Conservation (phyloP, 2,113 vertebrate genomes). For the Antennarius striatus region DNA sequence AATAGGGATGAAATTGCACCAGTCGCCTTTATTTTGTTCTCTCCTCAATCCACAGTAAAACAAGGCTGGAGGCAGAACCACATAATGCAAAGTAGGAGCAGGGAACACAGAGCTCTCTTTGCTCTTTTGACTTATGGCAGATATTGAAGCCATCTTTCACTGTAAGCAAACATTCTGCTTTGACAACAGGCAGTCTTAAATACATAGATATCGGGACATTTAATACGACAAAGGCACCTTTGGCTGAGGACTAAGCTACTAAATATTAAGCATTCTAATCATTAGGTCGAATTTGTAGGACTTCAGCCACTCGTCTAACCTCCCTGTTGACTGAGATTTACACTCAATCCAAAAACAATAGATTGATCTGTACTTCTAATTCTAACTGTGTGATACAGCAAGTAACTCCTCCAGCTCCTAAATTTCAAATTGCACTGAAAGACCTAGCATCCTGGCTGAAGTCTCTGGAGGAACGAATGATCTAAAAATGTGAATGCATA, state of each 20-base stretch:
- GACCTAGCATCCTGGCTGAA: background rate
- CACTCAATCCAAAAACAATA: background rate
- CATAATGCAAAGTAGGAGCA: slow-evolving; percentile 52
- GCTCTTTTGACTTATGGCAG: slow-evolving; percentile 20
- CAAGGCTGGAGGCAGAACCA: slow-evolving; percentile 26
- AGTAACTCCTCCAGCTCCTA: background rate
- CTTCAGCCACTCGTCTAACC: background rate
- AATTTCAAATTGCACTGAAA: slow-evolving; percentile 30
- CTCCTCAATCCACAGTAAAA: slow-evolving; percentile 68
- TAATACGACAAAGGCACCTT: background rate
- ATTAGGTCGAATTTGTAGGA: slow-evolving; percentile 12
- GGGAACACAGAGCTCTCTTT: slow-evolving; percentile 26
- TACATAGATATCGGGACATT: slow-evolving; percentile 6
- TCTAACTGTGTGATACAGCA: too few relatives aligned
- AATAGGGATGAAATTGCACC: slow-evolving; percentile 78
- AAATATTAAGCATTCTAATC: slow-evolving; percentile 39
- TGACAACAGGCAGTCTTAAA: slow-evolving; percentile 9
- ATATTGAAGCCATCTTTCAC: slow-evolving; percentile 37
- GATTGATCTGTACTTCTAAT: too few relatives aligned
- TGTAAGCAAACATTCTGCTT: slow-evolving; percentile 12
- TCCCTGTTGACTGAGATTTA: slow-evolving; percentile 1
- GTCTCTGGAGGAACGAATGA: slow-evolving; percentile 35
- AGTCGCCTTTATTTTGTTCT: slow-evolving; percentile 77
- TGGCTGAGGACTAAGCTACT: background rate
- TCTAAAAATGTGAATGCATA: slow-evolving; percentile 30